These are phyloP conservation scores for Tetranychus urticae DNA, from an alignment of 1,140 invertebrate genomes.

Conservation along the genomic window DNA sequence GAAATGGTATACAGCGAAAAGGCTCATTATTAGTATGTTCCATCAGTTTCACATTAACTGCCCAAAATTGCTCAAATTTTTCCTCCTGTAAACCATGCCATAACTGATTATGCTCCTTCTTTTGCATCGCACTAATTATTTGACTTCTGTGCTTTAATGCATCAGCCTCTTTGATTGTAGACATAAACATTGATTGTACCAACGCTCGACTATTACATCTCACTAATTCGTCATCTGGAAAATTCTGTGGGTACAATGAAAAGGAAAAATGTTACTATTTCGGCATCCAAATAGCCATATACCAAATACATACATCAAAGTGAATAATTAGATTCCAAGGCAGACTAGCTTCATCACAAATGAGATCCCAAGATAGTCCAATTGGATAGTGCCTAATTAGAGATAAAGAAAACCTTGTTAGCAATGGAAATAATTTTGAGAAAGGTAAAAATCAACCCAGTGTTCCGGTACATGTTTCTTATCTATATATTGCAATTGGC, in stretches of 20 bases:
- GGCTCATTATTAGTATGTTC: conserved; percentile 38
- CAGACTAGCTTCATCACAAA: conserved; percentile 28
- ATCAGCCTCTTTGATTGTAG: conserved; percentile 90
- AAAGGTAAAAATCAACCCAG: too few species aligned
- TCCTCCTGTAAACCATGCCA: conserved; percentile 86
- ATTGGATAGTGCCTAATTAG: conserved; percentile 63
- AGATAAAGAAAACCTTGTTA: conserved; percentile 4
- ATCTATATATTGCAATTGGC: too few species aligned
- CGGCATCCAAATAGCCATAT: background rate
- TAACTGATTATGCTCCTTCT: conserved; percentile 87
- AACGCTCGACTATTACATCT: conserved; percentile 41
- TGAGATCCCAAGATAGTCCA: conserved; percentile 73
- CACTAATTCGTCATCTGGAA: conserved; percentile 26
- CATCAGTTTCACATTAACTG: conserved; percentile 83
- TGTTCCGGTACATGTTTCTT: too few species aligned
- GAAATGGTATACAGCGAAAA: conserved; percentile 78
- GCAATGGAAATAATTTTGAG: background rate
- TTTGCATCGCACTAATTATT: conserved; percentile 81
- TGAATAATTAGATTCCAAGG: conserved; percentile 89
- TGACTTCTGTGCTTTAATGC: conserved; percentile 76
- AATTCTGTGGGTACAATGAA: conserved; percentile 18
- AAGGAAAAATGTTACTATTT: background rate
- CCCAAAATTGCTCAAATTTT: conserved; percentile 98
- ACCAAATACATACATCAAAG: conserved; percentile 30
- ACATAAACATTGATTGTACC: conserved; percentile 79